These are phyloP conservation scores for Scomber colias DNA, from an alignment of 2,113 vertebrate genomes.

Conservation along the genomic window DNA sequence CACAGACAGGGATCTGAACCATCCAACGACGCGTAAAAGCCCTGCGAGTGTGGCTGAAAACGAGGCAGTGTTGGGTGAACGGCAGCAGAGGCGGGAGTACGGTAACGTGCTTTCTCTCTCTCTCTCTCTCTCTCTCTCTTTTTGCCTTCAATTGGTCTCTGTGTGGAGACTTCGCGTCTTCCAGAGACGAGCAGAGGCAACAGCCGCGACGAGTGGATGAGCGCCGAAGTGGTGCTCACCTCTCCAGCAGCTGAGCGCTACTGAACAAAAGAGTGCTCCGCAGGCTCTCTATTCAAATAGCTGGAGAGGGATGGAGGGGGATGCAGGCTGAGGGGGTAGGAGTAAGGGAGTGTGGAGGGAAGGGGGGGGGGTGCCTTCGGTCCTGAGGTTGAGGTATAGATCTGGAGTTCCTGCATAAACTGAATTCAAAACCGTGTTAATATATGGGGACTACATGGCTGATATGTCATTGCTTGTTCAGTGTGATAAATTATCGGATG, in stretches of 20 bases:
- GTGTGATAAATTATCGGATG: conserved; percentile 36
- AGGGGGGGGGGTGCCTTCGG: not conserved
- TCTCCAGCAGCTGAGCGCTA: conserved; percentile 83
- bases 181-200: conserved; percentile 19
- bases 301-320: conserved; percentile 30
- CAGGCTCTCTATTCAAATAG: conserved; percentile 77
- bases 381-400: conserved; percentile 30
- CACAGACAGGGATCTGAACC: conserved; percentile 46
- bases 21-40: conserved; percentile 64
- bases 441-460: not conserved
- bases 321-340: conserved; percentile 1
- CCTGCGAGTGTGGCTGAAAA: conserved; percentile 29
- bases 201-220: conserved; percentile 57
- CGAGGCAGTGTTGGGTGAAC: not conserved
- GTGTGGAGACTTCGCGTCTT: conserved; percentile 13
- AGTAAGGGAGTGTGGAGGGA: not conserved
- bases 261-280: conserved; percentile 85
- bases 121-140: too few relatives aligned
- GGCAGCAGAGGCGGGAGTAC: not conserved
- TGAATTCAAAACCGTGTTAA: not conserved
- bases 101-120: not conserved
- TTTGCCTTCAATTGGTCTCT: not conserved
- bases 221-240: conserved; percentile 76
- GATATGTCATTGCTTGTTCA: conserved; percentile 10
- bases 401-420: conserved; percentile 35